Evolutionary conservation across 2,113 vertebrate species (phyloP), one percentile per base, ranked within the genome.

Genomic region (Percina caprodes): DNA sequence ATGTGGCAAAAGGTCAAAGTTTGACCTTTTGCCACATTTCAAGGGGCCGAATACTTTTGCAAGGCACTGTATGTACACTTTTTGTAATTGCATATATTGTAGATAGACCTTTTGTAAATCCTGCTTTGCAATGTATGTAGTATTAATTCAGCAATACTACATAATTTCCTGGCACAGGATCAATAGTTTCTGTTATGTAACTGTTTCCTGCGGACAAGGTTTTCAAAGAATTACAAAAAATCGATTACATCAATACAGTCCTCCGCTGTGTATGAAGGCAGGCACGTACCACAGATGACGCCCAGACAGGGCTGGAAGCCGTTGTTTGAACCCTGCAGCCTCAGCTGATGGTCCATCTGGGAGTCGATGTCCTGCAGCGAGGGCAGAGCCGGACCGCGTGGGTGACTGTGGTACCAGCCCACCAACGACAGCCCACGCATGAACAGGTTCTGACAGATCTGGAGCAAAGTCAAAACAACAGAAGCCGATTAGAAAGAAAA

Each of bases 321-420:
- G 0, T 99, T 99, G 79, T 95, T 96, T 23, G 96, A 97, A 1
- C 97, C 98, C 94, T 99, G 98, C 69, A 99, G 95, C 78, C 96
- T 96, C 66, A 99, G 96, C 94, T 99, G 98, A 48, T 98, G 97
- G 63, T 99, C 97, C 98, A 99, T 99, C 93, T 99, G 98, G 0
- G 96, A 91, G 9, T 98, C 98, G 8, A 99, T 98, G 95, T 99
- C 98, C 89, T 97, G 97, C 88, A 99, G 95, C 0, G 98, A 98
- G 0, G 98, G 98, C 79, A 97, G 93, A 5, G 98, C 97, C 0
- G 97, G 97, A 78, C 96, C 94, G 24, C 97, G 95, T 0, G 98
- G 98, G 92, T 99, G 98, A 91, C 98, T 99, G 94, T 99, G 98
- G 93, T 99, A 99, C 98, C 98, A 99, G 11, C 98, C 98, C 85